Conservation (phyloP, 2,113 vertebrate species). For the Spilogale gracilis region DNA sequence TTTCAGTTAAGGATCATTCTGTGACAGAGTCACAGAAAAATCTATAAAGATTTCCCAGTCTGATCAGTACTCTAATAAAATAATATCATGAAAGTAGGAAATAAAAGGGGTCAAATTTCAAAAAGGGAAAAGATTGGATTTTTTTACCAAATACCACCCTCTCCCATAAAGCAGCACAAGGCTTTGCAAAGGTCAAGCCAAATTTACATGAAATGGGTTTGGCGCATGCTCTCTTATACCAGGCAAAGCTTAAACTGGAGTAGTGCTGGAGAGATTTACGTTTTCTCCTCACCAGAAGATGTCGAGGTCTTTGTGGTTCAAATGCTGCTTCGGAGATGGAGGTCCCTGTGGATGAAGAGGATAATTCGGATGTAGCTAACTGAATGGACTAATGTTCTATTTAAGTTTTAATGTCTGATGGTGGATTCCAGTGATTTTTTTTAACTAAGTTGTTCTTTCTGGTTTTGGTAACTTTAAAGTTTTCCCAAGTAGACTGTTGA, state of each 20-base stretch:
- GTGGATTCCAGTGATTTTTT: conserved; percentile 82
- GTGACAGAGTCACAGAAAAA: conserved; percentile 79
- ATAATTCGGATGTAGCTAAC: conserved; percentile 91
- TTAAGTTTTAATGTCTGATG: conserved; percentile 86
- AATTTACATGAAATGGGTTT: conserved; percentile 86
- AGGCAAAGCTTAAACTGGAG: conserved; percentile 87
- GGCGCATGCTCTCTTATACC: conserved; percentile 87
- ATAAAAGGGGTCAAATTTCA: conserved; percentile 69
- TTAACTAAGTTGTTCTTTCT: conserved; percentile 82
- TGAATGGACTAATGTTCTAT: conserved; percentile 89
- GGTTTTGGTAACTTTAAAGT: conserved; percentile 83
- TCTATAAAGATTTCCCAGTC: conserved; percentile 69
- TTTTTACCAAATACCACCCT: conserved; percentile 84
- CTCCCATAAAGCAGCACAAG: conserved; percentile 86
- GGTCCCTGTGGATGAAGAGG: conserved; percentile 91
- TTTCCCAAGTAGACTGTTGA: conserved; percentile 81
- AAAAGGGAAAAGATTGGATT: conserved; percentile 77
- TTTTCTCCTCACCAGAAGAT: conserved; percentile 91
- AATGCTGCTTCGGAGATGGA: conserved; percentile 89
- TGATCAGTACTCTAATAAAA: conserved; percentile 64
- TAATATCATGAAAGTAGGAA: conserved; percentile 70
- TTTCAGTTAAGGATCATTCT: conserved; percentile 70
- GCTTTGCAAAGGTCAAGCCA: conserved; percentile 85
- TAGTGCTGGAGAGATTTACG: conserved; percentile 88
- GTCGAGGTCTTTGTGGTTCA: conserved; percentile 90